Conservation (phyloP, 2,113 vertebrate genomes). For the Glaucidium brasilianum region DNA sequence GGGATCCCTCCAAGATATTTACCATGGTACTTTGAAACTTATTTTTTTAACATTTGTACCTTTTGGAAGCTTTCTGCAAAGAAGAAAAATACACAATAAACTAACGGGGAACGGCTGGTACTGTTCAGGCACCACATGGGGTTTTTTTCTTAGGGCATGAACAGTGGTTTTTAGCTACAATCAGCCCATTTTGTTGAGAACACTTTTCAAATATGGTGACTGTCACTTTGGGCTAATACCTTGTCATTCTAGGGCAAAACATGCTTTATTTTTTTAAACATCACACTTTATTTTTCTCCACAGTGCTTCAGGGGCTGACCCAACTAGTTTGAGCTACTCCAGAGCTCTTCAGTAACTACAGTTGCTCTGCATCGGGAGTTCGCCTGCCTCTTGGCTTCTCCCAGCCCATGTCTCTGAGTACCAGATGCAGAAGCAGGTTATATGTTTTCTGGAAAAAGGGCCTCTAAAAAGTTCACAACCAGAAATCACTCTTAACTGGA, state of each 20-base stretch:
- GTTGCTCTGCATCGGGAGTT: background rate
- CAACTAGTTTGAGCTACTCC: background rate
- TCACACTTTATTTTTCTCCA: background rate
- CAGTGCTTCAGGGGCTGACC: background rate
- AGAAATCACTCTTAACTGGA: background rate
- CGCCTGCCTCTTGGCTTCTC: background rate
- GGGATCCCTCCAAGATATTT: conserved; percentile 95
- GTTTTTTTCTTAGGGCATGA: background rate
- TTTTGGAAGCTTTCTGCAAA: background rate
- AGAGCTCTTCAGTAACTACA: background rate
- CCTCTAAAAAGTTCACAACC: background rate
- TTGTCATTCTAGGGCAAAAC: background rate
- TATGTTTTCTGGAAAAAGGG: background rate
- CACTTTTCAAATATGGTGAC: background rate
- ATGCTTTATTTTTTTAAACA: background rate
- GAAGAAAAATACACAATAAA: background rate
- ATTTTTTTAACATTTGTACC: background rate
- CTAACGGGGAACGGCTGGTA: rapidly evolving
- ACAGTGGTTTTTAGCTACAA: rapidly evolving
- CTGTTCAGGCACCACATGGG: no score
- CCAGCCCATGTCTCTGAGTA: background rate
- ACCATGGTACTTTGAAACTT: conserved; percentile 81
- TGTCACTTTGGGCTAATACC: background rate
- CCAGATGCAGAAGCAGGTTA: background rate
- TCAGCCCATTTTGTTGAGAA: background rate